Evolutionary conservation across 2,113 vertebrate species (phyloP).

Genomic region (Hiodon alosoides): DNA sequence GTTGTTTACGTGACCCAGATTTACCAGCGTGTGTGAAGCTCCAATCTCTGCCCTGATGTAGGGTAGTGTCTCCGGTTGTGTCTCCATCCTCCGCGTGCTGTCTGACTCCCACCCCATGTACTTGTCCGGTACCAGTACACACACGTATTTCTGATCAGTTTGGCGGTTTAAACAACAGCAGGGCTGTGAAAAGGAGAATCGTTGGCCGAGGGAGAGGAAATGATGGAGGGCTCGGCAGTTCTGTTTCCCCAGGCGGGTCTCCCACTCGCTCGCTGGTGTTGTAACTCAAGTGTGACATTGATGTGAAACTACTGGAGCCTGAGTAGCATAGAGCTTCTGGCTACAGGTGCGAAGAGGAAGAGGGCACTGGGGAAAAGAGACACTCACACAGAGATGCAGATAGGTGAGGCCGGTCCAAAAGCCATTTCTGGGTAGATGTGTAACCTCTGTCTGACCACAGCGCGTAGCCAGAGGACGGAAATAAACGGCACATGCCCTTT

Average conservation of each 20-base stretch:
- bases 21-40: conserved; percentile 31
- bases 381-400: conserved; percentile 38
- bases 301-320: conserved; percentile 45
- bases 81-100: neutral
- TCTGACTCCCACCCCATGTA: neutral
- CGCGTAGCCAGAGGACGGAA: conserved; percentile 42
- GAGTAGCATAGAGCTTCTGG: conserved; percentile 30
- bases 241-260: neutral
- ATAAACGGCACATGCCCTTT: conserved; percentile 50
- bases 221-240: conserved; percentile 26
- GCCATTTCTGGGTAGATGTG: neutral
- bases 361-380: conserved; percentile 44
- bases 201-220: conserved; percentile 35
- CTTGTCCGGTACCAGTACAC: conserved; percentile 6
- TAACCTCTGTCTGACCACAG: neutral
- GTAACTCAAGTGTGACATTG: conserved; percentile 49
- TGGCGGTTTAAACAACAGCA: neutral
- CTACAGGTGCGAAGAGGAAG: conserved; percentile 45
- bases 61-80: neutral
- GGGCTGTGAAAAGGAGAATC: conserved; percentile 26
- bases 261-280: neutral
- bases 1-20: conserved; percentile 37
- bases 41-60: neutral
- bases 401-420: conserved; percentile 30
- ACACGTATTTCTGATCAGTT: neutral